phyloP scores from a whole-genome alignment of 1,140 invertebrate species.

The Belonocnema kinseyi region DNA sequence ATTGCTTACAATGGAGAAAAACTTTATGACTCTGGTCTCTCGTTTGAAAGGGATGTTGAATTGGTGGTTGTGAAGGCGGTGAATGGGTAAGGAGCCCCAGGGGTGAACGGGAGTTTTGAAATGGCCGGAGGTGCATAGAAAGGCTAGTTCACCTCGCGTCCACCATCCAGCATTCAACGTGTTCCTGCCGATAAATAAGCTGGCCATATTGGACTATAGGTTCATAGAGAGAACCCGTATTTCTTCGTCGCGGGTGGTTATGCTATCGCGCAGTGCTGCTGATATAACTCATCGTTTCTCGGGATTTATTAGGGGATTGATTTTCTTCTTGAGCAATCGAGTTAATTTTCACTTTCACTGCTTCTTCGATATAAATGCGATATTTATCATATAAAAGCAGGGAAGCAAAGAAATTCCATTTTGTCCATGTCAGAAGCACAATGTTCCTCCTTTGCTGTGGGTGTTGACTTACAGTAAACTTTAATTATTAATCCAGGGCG shows the following conservation, averaged over 20 bases:
- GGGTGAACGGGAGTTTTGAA: no score
- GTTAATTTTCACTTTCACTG: constrained; percentile 58
- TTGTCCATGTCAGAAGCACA: not conserved
- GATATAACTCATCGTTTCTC: constrained; percentile 44
- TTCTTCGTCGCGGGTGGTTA: constrained; percentile 50
- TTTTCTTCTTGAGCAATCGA: constrained; percentile 53
- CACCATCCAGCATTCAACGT: no score
- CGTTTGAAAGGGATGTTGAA: not conserved
- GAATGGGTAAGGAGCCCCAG: no score
- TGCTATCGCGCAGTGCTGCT: constrained; percentile 38
- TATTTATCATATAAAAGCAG: not conserved
- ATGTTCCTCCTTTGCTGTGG: not conserved
- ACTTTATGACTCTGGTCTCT: not conserved
- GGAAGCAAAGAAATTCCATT: not conserved
- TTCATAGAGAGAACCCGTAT: constrained; percentile 48
- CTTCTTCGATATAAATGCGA: constrained; percentile 16
- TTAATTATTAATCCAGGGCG: not conserved
- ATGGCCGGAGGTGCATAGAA: no score
- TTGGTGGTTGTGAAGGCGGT: not conserved
- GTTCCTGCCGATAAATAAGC: no score
- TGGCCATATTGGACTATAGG: no score
- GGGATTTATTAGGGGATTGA: constrained; percentile 59
- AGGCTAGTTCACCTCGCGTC: no score
- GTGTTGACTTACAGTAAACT: not conserved
- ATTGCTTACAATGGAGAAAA: constrained; percentile 6